Evolutionary conservation across 2,797 vertebrate genomes (phyloP), one percentile per base, ranked within the genome.

Genomic region (Linurgus olivaceus): DNA sequence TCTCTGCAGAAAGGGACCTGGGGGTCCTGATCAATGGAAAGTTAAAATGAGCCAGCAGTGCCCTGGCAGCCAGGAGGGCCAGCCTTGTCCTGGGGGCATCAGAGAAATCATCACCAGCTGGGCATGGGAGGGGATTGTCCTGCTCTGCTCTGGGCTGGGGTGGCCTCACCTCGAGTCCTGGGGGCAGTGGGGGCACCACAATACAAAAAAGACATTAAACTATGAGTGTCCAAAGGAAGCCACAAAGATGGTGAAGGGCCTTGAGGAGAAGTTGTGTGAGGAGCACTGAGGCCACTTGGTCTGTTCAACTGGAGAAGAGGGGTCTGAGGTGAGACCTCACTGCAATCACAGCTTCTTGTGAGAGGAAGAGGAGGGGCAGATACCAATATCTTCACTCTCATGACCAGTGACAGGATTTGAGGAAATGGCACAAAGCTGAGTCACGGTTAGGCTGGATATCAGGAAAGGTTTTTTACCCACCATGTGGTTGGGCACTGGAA

Each of bases 31-130:
- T 13, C 0, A 0, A 2, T 40, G 37, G 31, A 3, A 63, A 63
- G 10, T 1, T 63, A 17, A 37, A 50, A 9, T 3, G 15, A 71
- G 3, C 1, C 50, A 50, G 21, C 35, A 4, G 10, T 55, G 65
- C 25, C 31, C 48, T 77, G 35, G 40, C 16, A 48, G 42, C 18
- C 66, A 50, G 50, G 10, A 44, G 15, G 9, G 40, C 2, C 55
- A 62, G 0, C 6, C 7, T 1, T 62, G 48, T 40, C 17, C 47
- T 40, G 29, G 8, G 24, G 20, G 4, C 50, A 63, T 28, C 65
- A 63, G 31, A 21, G 0, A 6, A 17, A 68, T 24, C 28, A 11
- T 9, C 0, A 1, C 15, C 55, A 61, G 19, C 13, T 0, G 0
- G 12, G 4, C 4, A 13, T 44, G 8, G 10, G 13, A 37, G 6